phyloP scores from a whole-genome alignment of 2,888 invertebrate genomes.

The Lissonota sp. region DNA sequence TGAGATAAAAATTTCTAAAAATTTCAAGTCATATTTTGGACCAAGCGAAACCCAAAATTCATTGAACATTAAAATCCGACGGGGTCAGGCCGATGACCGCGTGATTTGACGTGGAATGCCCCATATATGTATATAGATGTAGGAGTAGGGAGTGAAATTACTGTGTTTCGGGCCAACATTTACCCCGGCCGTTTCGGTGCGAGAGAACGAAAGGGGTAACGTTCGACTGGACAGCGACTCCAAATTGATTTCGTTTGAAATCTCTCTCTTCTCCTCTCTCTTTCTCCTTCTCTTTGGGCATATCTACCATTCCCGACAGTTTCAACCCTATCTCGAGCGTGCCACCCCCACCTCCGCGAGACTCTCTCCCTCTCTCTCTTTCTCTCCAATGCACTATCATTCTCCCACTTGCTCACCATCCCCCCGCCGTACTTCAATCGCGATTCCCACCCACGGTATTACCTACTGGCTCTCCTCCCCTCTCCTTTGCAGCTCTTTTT shows the following conservation, averaged over 20 bases:
- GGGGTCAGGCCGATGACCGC: too few species aligned
- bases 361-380: background rate
- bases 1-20: too few species aligned
- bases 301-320: slow-evolving; percentile 66
- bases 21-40: too few species aligned
- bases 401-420: too few species aligned
- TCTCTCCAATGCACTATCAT: too few species aligned
- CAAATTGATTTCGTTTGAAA: slow-evolving; percentile 84
- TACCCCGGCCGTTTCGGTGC: slow-evolving; percentile 75
- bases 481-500: slow-evolving; percentile 40
- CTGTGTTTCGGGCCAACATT: slow-evolving; percentile 82
- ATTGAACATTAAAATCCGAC: too few species aligned
- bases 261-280: slow-evolving; percentile 71
- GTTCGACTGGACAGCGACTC: slow-evolving; percentile 81
- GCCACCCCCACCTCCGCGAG: slow-evolving; percentile 55
- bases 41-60: too few species aligned
- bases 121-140: slow-evolving; percentile 6
- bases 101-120: too few species aligned
- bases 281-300: slow-evolving; percentile 62
- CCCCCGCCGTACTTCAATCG: slow-evolving; percentile 54
- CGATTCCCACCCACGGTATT: slow-evolving; percentile 46
- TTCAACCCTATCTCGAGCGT: slow-evolving; percentile 52
- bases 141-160: slow-evolving; percentile 80
- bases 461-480: slow-evolving; percentile 38
- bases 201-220: slow-evolving; percentile 72